Evolutionary conservation across 2,888 invertebrate species (phyloP), one percentile per base, ranked within the genome.

Genomic region (Ormyrus thymus): DNA sequence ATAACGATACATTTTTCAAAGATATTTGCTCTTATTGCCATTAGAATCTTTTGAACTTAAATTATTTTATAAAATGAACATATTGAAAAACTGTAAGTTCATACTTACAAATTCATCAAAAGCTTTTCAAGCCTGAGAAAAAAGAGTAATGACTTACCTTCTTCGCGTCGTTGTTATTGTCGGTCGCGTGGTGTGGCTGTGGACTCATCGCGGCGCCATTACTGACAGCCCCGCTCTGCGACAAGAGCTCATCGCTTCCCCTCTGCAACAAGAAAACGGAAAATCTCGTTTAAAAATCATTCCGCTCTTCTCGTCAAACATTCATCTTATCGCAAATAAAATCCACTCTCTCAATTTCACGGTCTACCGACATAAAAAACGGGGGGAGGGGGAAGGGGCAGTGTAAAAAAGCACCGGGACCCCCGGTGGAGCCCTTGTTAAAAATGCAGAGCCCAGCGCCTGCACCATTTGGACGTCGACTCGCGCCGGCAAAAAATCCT

Each of bases 181-280:
- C 97, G 84, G 95, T 93, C 89, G 95, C 95, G 90, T 94, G 94
- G 85, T 90, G 90, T 80, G 92, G 91, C 84, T 92, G 92, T 85
- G 95, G 96, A 92, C 97, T 97, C 92, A 96, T 95, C 89, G 96
- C 95, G 92, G 96, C 96, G 95, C 97, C 97, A 91, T 95, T 95
- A 92, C 95, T 95, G 91, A 97, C 96, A 93, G 96, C 96, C 83
- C 91, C 92, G 92, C 96, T 95, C 93, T 97, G 97, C 92, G 97
- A 97, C 92, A 97, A 94, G 92, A 98, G 95, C 94, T 98, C 97
- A 95, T 98, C 98, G 91, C 97, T 97, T 92, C 97, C 97, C 93
- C 98, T 96, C 98, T 98, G 95, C 72, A 94, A 93, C 59, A 78
- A 15, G 68, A 62, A 62, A 3, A 64, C 15, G 59, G 11, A 80